A percentile compares a stretch with the other conserved stretches of the same genome.
These are phyloP conservation scores for Exocentrus adspersus DNA, from an alignment of 2,888 invertebrate genomes.

Conservation along the genomic window DNA sequence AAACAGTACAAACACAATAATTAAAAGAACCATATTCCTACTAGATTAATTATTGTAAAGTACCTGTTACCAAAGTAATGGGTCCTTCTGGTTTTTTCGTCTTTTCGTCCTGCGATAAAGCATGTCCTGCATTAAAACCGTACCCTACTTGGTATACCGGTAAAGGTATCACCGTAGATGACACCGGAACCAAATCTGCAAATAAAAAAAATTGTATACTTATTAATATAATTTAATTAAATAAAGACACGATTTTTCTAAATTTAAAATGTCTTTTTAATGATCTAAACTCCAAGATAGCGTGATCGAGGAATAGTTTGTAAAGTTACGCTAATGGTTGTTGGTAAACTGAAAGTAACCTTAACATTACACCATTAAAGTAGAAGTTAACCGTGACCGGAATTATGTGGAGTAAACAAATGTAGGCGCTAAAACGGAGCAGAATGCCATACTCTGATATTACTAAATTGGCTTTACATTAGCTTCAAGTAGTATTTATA, in stretches of 20 bases:
- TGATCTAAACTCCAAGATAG: background rate
- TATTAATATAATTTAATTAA: too few relatives aligned
- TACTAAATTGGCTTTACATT: too few relatives aligned
- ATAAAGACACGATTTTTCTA: too few relatives aligned
- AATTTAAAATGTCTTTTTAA: too few relatives aligned
- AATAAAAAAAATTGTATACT: too few relatives aligned
- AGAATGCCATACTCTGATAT: too few relatives aligned
- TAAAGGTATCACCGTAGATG: constrained; percentile 73
- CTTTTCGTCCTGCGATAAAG: constrained; percentile 59
- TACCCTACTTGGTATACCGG: constrained; percentile 71
- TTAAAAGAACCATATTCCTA: too few relatives aligned
- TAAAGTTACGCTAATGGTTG: background rate
- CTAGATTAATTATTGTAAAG: background rate
- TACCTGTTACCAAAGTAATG: constrained; percentile 57
- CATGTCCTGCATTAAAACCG: constrained; percentile 64
- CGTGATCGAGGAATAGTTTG: background rate
- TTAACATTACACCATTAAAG: constrained; percentile 3
- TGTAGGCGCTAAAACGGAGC: too few relatives aligned
- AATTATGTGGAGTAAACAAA: constrained; percentile 2
- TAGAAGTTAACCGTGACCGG: constrained; percentile 3
- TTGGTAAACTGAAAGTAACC: background rate
- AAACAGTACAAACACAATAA: too few relatives aligned
- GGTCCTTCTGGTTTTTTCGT: constrained; percentile 55
- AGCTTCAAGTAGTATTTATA: too few relatives aligned
- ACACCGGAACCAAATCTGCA: constrained; percentile 72